Percentiles rank a stretch among this genome's conserved stretches.
Conservation (phyloP, 2,113 vertebrate species). For the Thermophis baileyi region DNA sequence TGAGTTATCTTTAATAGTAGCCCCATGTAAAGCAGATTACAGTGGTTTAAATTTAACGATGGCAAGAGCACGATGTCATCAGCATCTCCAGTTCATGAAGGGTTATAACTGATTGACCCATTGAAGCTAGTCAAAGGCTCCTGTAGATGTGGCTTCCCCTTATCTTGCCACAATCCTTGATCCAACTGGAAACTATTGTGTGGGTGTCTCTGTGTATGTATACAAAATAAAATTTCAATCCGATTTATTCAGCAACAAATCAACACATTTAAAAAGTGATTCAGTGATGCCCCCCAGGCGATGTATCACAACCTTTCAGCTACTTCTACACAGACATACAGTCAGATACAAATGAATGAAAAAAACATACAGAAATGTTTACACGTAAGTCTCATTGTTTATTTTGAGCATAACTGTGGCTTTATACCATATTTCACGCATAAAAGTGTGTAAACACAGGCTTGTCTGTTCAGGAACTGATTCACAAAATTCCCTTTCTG, state of each 20-base stretch:
- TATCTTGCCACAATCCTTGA: background rate
- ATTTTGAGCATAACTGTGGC: slow-evolving; percentile 2
- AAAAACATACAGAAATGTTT: background rate
- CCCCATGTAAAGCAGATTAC: background rate
- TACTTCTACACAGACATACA: background rate
- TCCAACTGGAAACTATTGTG: background rate
- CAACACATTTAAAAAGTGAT: background rate
- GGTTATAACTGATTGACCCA: background rate
- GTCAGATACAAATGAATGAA: background rate
- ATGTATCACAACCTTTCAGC: background rate
- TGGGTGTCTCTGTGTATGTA: background rate
- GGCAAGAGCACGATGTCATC: background rate
- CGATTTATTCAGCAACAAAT: background rate
- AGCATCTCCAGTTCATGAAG: background rate
- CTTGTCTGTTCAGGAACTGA: slow-evolving; percentile 7
- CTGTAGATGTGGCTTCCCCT: background rate
- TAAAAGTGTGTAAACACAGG: background rate
- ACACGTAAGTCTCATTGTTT: background rate
- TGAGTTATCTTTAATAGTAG: background rate
- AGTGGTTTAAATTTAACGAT: background rate
- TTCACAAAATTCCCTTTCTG: background rate
- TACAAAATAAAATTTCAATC: background rate
- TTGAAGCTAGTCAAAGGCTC: background rate
- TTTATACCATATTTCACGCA: background rate
- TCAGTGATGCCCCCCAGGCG: too few species aligned